A percentile compares a stretch with the other conserved stretches of the same genome.
These are phyloP conservation scores for Eremophila alpestris DNA, from an alignment of 2,797 vertebrate genomes.

Conservation along the genomic window DNA sequence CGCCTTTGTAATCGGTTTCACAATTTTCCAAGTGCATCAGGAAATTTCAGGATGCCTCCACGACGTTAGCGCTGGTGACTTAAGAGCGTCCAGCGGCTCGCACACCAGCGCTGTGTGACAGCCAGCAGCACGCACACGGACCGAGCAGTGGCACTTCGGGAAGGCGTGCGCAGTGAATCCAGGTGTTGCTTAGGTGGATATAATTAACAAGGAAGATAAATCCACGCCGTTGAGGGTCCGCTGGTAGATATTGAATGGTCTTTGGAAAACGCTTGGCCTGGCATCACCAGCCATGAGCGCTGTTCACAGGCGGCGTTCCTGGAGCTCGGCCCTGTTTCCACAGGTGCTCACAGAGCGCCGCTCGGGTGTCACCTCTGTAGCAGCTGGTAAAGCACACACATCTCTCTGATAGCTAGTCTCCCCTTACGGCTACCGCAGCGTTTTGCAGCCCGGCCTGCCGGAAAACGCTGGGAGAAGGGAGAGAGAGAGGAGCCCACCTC, in stretches of 20 bases:
- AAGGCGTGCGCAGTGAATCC: background rate
- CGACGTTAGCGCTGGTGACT: rapidly evolving
- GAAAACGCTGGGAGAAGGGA: rapidly evolving
- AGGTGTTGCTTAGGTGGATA: rapidly evolving
- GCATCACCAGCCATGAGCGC: rapidly evolving
- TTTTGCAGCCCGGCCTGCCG: rapidly evolving
- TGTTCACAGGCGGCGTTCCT: rapidly evolving
- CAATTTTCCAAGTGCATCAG: background rate
- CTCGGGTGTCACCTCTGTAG: rapidly evolving
- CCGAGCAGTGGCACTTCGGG: background rate
- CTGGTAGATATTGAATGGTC: rapidly evolving
- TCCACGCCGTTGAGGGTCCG: background rate
- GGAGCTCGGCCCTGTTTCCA: background rate
- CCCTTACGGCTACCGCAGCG: rapidly evolving
- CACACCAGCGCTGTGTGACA: background rate
- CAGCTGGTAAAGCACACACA: rapidly evolving
- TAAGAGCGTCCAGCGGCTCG: background rate
- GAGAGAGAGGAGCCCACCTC: rapidly evolving
- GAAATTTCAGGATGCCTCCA: background rate
- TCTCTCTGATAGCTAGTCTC: rapidly evolving
- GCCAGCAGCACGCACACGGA: background rate
- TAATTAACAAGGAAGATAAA: background rate
- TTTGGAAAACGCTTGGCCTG: background rate
- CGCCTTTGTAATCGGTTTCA: background rate
- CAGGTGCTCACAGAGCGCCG: no score